Conservation (phyloP, 2,888 invertebrate genomes). For the Volucella inanis region DNA sequence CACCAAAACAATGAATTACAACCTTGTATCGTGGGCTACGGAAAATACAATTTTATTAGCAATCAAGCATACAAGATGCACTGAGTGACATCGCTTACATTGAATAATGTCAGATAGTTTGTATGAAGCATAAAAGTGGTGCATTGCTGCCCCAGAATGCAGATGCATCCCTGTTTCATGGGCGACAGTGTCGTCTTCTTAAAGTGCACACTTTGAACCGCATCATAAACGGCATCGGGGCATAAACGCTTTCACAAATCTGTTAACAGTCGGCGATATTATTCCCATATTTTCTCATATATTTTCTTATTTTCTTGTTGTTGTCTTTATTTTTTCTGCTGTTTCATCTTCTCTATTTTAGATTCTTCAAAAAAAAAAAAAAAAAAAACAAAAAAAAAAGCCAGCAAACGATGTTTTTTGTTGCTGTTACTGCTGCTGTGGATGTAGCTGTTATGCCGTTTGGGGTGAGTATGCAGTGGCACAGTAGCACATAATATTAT, state of each 20-base stretch:
- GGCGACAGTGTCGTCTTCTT: conserved; percentile 35
- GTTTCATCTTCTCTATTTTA: conserved; percentile 64
- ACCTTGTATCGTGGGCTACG: conserved; percentile 44
- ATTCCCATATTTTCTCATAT: conserved; percentile 74
- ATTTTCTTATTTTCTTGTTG: conserved; percentile 31
- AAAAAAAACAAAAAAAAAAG: conserved; percentile 5
- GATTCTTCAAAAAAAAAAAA: conserved; percentile 28
- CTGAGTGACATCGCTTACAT: conserved; percentile 59
- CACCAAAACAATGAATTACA: conserved; percentile 69
- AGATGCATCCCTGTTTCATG: conserved; percentile 35
- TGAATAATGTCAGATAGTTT: conserved; percentile 66
- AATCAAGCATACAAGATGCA: conserved; percentile 48
- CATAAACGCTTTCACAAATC: conserved; percentile 80
- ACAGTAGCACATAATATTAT: conserved; percentile 55
- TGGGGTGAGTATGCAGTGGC: conserved; percentile 37
- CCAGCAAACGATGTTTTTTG: conserved; percentile 50
- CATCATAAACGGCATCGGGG: conserved; percentile 75
- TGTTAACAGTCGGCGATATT: conserved; percentile 83
- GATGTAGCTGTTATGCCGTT: too few relatives aligned
- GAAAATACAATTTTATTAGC: conserved; percentile 53
- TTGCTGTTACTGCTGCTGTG: neutral
- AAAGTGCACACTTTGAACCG: conserved; percentile 69
- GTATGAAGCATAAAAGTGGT: conserved; percentile 62
- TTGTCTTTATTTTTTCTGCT: conserved; percentile 40
- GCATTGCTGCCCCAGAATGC: conserved; percentile 39